phyloP scores from a whole-genome alignment of 2,888 invertebrate species.

The Latrodectus hesperus region DNA sequence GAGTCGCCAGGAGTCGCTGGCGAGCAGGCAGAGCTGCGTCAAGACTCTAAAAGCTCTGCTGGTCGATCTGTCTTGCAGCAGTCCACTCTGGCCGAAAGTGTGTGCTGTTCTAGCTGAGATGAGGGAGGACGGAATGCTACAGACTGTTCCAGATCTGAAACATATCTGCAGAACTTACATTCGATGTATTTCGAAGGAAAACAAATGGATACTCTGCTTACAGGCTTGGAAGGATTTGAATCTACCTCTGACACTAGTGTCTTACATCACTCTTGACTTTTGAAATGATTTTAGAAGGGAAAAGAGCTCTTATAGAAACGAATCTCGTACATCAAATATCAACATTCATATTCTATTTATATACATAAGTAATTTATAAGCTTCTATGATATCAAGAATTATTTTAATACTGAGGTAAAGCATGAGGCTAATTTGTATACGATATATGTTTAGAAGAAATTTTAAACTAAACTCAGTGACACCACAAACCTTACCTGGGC shows the following conservation, averaged over 20 bases:
- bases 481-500: too few relatives aligned
- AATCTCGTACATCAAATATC: too few relatives aligned
- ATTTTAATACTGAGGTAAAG: too few relatives aligned
- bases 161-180: slow-evolving; percentile 35
- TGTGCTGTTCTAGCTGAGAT: slow-evolving; percentile 11
- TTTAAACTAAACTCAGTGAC: too few relatives aligned
- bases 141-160: slow-evolving; percentile 37
- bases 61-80: slow-evolving; percentile 40
- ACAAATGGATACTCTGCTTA: not conserved
- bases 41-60: slow-evolving; percentile 36
- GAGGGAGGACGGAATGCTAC: not conserved
- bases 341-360: too few relatives aligned
- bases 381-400: too few relatives aligned
- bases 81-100: slow-evolving; percentile 19
- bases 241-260: not conserved
- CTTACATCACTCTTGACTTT: not conserved
- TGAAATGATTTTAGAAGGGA: too few relatives aligned
- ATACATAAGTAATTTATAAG: too few relatives aligned
- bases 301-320: too few relatives aligned
- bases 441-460: too few relatives aligned
- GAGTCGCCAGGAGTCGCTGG: not conserved
- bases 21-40: not conserved
- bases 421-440: too few relatives aligned
- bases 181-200: slow-evolving; percentile 16
- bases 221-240: not conserved